Evolutionary conservation across 2,888 invertebrate species (phyloP).

Genomic region (Mamestra brassicae): DNA sequence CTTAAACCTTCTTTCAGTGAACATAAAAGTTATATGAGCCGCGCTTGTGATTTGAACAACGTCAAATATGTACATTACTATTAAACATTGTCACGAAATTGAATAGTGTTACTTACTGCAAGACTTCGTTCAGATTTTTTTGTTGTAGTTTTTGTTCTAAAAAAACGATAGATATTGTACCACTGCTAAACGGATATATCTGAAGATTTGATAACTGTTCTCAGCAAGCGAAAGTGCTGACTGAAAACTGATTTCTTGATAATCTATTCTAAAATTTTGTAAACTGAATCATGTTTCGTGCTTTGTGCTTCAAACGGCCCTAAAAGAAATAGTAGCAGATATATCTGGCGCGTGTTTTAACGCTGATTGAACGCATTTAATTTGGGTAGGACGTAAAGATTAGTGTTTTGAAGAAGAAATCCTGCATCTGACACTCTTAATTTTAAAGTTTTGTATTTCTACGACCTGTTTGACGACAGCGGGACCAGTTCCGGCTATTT

Average conservation of each 20-base stretch:
- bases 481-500: neutral
- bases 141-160: no score
- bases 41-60: neutral
- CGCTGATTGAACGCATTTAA: no score
- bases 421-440: no score
- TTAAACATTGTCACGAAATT: no score
- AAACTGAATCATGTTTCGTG: neutral
- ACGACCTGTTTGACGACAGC: neutral
- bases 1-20: neutral
- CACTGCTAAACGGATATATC: slow-evolving; percentile 9
- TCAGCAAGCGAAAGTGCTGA: neutral
- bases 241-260: neutral
- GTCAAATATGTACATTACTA: neutral
- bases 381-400: no score
- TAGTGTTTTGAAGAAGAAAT: no score
- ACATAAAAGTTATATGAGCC: neutral
- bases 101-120: no score
- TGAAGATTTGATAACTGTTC: neutral
- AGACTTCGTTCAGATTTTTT: no score
- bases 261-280: neutral
- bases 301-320: no score
- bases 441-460: no score
- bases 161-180: no score
- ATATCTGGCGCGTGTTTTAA: neutral
- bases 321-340: slow-evolving; percentile 1